Evolutionary conservation across 1,140 invertebrate genomes (phyloP), one percentile per base, ranked within the genome.

Genomic region (Bombus pyrosoma): DNA sequence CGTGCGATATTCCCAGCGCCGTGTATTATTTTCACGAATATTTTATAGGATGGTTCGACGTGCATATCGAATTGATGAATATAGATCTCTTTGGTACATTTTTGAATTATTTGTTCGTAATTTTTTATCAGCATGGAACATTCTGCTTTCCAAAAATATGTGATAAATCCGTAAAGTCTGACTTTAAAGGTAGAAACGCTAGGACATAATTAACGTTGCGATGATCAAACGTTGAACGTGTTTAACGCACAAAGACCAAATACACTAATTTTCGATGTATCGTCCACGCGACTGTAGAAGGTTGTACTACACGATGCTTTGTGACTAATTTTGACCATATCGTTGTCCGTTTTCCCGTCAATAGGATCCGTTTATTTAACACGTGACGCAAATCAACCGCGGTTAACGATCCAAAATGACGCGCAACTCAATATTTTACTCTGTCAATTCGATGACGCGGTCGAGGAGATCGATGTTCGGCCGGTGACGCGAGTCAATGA

Each of bases 401-500:
- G 62, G 25, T 64, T 84, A 84, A 84, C 82, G 75, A 79, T 79
- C 22, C 53, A 53, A 71, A 79, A 78, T 84, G 75, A 71, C 64
- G 66, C 64, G 34, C 39, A 10, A 47, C 74, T 69, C 82, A 43
- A 84, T 84, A 79, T 78, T 84, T 84, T 77, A 78, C 82, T 62
- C 82, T 69, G 82, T 78, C 64, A 71, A 78, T 84, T 71, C 66
- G 82, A 84, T 84, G 82, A 79, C 75, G 76, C n/a, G 43, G 8
- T 32, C 15, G 66, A 77, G 64, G 62, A 77, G 73, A 83, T 77
- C 81, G 37, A 84, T 79, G 64, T 10, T 41, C 82, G 34, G 37
- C 22, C 47, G 37, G 82, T 84, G 75, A 84, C 73, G 39, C 66
- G 47, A 57, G 82, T 76, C 82, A 84, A 84, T 84, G 82, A 84